Evolutionary conservation across 1,140 invertebrate genomes (phyloP).

Genomic region (Lucilia sericata): DNA sequence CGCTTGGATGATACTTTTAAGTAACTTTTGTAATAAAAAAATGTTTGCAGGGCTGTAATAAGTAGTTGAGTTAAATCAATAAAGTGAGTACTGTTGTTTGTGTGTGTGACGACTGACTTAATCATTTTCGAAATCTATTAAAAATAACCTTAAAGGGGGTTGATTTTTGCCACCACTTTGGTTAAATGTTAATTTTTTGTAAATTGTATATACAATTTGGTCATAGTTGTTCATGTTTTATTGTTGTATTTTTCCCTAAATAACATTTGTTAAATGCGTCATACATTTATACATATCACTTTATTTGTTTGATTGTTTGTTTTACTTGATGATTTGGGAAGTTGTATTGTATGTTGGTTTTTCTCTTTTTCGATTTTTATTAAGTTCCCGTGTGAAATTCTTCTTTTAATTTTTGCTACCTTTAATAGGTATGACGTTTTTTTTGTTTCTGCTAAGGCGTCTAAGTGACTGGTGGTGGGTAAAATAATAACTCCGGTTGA

Average conservation of each 20-base stretch:
- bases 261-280: not conserved
- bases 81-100: not conserved
- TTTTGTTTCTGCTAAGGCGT: not conserved
- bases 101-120: not conserved
- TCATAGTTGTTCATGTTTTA: not conserved
- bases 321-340: not conserved
- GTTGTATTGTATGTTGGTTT: constrained; percentile 1
- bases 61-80: not conserved
- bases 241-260: not conserved
- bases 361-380: too few species aligned
- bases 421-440: not conserved
- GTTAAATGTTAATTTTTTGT: not conserved
- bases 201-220: not conserved
- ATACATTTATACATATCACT: not conserved
- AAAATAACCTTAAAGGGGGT: not conserved
- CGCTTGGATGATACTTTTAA: too few species aligned
- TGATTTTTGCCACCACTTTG: constrained; percentile 26
- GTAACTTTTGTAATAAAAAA: too few species aligned
- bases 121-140: not conserved
- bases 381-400: constrained; percentile 37
- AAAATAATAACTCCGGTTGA: too few species aligned
- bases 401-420: not conserved
- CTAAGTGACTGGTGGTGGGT: not conserved
- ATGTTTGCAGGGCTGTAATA: too few species aligned
- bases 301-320: constrained; percentile 10